Evolutionary conservation across 1,140 invertebrate genomes (phyloP).

Genomic region (Cydia strobilella): DNA sequence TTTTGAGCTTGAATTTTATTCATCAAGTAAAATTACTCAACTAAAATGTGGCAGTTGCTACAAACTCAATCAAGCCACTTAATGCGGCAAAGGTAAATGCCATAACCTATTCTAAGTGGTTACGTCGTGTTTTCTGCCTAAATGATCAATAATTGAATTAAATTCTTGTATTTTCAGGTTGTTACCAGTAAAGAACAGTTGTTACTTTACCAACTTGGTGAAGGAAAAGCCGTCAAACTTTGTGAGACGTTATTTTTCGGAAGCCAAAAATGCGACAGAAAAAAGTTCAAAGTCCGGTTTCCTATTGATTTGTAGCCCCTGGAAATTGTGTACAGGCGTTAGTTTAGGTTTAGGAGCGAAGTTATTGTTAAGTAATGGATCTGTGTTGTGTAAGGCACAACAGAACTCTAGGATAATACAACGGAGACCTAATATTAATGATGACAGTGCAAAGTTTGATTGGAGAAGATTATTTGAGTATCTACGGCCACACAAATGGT

Average conservation of each 20-base stretch:
- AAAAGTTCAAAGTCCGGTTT: conserved; percentile 54
- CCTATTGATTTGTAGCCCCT: conserved; percentile 61
- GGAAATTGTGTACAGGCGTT: conserved; percentile 70
- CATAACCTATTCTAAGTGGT: conserved; percentile 33
- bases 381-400: conserved; percentile 62
- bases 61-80: conserved; percentile 47
- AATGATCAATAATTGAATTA: not conserved
- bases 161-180: conserved; percentile 53
- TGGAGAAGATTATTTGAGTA: conserved; percentile 66
- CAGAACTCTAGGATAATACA: conserved; percentile 59
- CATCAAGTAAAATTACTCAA: not conserved
- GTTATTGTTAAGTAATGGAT: conserved; percentile 54
- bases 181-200: conserved; percentile 53
- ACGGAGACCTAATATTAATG: conserved; percentile 59
- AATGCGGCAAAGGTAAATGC: conserved; percentile 52
- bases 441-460: conserved; percentile 72
- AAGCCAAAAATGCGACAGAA: conserved; percentile 51
- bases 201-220: conserved; percentile 55
- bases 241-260: conserved; percentile 57
- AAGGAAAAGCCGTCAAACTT: conserved; percentile 61
- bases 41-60: conserved; percentile 60
- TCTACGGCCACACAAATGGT: conserved; percentile 64
- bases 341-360: conserved; percentile 66
- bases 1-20: conserved; percentile 26
- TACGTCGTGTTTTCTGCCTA: conserved; percentile 1